phyloP scores from a whole-genome alignment of 2,888 invertebrate genomes.

The Drosophila bunnanda region DNA sequence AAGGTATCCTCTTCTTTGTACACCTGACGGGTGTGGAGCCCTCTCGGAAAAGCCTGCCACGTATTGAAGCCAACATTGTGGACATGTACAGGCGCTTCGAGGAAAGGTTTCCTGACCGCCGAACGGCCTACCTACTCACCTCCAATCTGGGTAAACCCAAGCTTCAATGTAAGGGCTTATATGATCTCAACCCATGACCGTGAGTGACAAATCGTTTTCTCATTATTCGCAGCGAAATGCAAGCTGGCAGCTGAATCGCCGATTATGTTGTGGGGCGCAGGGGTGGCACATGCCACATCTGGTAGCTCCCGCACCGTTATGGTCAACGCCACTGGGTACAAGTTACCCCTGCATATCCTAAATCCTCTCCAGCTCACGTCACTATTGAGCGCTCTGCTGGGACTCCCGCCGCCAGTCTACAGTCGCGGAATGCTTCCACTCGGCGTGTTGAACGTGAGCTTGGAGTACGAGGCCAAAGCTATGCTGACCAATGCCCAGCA shows the following conservation, averaged over 20 bases:
- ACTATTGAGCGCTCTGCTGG: slow-evolving; percentile 93
- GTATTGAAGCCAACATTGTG: slow-evolving; percentile 91
- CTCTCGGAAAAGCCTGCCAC: slow-evolving; percentile 91
- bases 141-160: slow-evolving; percentile 99
- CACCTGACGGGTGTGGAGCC: slow-evolving; percentile 95
- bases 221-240: slow-evolving; percentile 87
- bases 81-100: slow-evolving; percentile 89
- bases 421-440: slow-evolving; percentile 84
- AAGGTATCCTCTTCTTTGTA: slow-evolving; percentile 91
- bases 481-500: slow-evolving; percentile 91
- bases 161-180: slow-evolving; percentile 88
- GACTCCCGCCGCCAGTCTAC: slow-evolving; percentile 94
- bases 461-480: slow-evolving; percentile 86
- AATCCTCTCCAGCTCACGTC: slow-evolving; percentile 97
- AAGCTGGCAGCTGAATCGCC: slow-evolving; percentile 95
- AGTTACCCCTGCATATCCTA: slow-evolving; percentile 87
- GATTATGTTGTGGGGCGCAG: slow-evolving; percentile 96
- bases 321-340: slow-evolving; percentile 31
- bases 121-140: slow-evolving; percentile 95
- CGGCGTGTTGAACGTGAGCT: slow-evolving; percentile 66
- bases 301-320: slow-evolving; percentile 45
- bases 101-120: slow-evolving; percentile 89
- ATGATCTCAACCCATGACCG: not conserved
- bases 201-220: not conserved
- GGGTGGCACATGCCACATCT: slow-evolving; percentile 85